Evolutionary conservation across 2,797 vertebrate genomes (phyloP), one percentile per base, ranked within the genome.

Genomic region (Ctenopoma kingsleyae): DNA sequence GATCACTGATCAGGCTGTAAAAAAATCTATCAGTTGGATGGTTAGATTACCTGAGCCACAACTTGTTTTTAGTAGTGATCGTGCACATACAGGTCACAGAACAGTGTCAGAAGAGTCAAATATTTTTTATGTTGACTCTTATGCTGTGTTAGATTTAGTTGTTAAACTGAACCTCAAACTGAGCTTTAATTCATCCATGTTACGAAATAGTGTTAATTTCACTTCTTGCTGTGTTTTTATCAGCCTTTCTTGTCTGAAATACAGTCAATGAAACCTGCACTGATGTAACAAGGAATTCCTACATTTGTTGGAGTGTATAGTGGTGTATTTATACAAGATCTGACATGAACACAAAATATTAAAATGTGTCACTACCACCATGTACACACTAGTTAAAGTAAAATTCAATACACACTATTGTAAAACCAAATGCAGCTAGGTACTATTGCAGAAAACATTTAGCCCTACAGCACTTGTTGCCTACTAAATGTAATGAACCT

Each of bases 1-100:
- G 75, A 74, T 76, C 86, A 64, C 63, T 57, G 78, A 85, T 74
- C 54, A 15, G 55, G 64, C 60, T 68, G 57, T 40, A 25, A 66
- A 68, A 38, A 54, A 56, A 57, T 12, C 22, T 12, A 19, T 74
- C 49, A 41, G 57, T 32, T 54, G 47, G 60, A 54, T 71, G 69
- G 53, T 71, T 61, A 19, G 22, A 40, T 71, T 74, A 74, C 62
- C 53, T 76, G 40, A 63, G 40, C 53, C 64, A 68, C 69, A 67
- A 65, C 62, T 54, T 72, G 74, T 74, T 68, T 61, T 66, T 49
- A 40, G 72, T 30, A 50, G 60, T 32, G 36, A 20, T 43, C n/a
- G 30, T 60, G 48, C 67, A 63, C 47, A 59, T 16, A 27, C 5
- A 35, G 22, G n/a, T 50, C 23, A 38, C 48, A 62, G 49, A 44